These are phyloP conservation scores for Psilopsiagon aymara DNA, from an alignment of 2,113 vertebrate genomes.

Conservation along the genomic window DNA sequence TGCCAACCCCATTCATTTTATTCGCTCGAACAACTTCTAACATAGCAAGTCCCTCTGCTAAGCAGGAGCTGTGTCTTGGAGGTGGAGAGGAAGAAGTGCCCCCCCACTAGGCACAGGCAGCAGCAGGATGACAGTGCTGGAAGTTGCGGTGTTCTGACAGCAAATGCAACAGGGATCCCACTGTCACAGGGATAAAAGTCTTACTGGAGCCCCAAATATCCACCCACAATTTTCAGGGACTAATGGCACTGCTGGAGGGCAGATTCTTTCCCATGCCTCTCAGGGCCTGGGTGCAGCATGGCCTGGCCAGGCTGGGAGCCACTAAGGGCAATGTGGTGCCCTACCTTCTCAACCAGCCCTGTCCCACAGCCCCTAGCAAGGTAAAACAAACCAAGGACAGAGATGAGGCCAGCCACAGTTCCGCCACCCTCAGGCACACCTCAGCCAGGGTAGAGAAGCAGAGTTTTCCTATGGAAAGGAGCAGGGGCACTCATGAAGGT, in stretches of 20 bases:
- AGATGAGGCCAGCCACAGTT: neutral
- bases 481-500: neutral
- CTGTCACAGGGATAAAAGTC: neutral
- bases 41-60: neutral
- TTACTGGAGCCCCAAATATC: neutral
- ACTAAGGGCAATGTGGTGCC: neutral
- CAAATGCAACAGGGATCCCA: neutral
- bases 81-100: neutral
- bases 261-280: neutral
- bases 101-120: neutral
- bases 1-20: neutral
- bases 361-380: neutral
- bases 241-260: neutral
- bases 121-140: rapidly evolving
- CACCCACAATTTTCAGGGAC: neutral
- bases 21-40: neutral
- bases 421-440: neutral
- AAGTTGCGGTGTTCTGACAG: neutral
- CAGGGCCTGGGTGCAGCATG: rapidly evolving
- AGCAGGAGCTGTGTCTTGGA: neutral
- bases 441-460: neutral
- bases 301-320: neutral
- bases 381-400: neutral
- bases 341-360: neutral
- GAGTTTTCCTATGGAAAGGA: neutral